These are phyloP conservation scores for Tupaia tana DNA, from an alignment of 2,113 vertebrate genomes.

Conservation along the genomic window DNA sequence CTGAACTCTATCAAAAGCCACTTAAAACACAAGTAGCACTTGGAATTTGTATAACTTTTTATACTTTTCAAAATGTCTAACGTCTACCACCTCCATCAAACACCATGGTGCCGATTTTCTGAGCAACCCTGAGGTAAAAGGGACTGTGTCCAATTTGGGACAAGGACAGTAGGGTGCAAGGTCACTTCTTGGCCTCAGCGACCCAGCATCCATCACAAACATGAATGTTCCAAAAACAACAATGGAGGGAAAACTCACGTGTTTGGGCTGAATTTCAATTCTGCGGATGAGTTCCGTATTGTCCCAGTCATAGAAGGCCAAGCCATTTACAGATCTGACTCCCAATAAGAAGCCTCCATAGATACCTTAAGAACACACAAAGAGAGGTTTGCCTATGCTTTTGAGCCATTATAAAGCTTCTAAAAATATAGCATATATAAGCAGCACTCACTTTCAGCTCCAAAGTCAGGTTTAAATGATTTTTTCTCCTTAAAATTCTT, in stretches of 20 bases:
- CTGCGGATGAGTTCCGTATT: constrained; percentile 97
- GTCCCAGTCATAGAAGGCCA: constrained; percentile 99
- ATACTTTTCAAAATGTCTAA: constrained; percentile 48
- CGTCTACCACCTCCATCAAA: constrained; percentile 1
- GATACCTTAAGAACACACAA: constrained; percentile 88
- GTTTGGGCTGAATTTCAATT: constrained; percentile 99
- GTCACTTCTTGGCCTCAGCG: background rate
- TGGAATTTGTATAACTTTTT: constrained; percentile 5
- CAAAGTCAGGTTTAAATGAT: constrained; percentile 99
- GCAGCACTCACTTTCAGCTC: constrained; percentile 93
- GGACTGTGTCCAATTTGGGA: background rate
- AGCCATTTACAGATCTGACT: constrained; percentile 96
- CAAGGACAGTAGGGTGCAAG: background rate
- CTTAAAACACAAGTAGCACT: background rate
- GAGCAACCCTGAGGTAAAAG: background rate
- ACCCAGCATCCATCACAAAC: background rate
- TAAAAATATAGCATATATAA: background rate
- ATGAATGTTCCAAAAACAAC: background rate
- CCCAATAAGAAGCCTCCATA: constrained; percentile 97
- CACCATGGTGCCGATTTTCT: background rate
- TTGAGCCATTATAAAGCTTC: background rate
- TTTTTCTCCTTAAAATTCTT: constrained; percentile 99
- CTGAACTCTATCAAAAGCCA: background rate
- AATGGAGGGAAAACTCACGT: constrained; percentile 87
- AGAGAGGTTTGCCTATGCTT: constrained; percentile 10